Base-by-base conservation (phyloP, 2,888 invertebrate species). In the Drosophila helvetica region DNA sequence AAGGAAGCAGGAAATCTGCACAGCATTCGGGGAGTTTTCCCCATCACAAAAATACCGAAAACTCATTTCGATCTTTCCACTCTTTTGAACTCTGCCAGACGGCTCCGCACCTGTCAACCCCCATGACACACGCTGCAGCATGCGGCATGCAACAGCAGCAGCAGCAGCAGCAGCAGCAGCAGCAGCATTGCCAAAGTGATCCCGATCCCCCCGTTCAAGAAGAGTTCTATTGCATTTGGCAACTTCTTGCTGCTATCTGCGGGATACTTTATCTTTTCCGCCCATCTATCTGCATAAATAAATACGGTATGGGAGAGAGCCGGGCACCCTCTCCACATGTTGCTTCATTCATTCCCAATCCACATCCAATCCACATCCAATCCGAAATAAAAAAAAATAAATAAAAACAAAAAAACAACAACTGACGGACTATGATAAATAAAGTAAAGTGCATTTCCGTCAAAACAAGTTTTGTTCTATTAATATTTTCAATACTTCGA, bases 401-500 rank as follows among this genome's bases (percentile, higher is more conserved):
- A 57, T 46, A 75, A 72, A 68, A 69, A 54, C 54, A 64, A 6
- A 38, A 6, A 6, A 38, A 15, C 38, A 38, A 38, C 38, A 56
- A 67, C 71, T 68, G 71, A 86, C 78, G 89, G 80, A 78, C 75
- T 86, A 78, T 89, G 85, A 86, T 86, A 86, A 86, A 86, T 86
- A 86, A 86, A 85, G 88, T 85, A 85, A 85, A 89, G 89, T 86
- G 85, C 85, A 86, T 86, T 86, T 86, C 85, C 85, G 85, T 86
- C 85, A 86, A 86, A 86, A 86, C 85, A 86, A 86, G 85, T 86
- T 38, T 86, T 86, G 85, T 86, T 86, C 85, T 86, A 86, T 85
- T 89, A 89, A 85, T 89, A 85, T 86, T 85, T 86, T 86, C 89
- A 89, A 86, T 86, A 86, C 85, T 89, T 85, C 89, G 85, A 85